These are phyloP conservation scores for Empis stercorea DNA, from an alignment of 2,888 invertebrate genomes.

Conservation along the genomic window DNA sequence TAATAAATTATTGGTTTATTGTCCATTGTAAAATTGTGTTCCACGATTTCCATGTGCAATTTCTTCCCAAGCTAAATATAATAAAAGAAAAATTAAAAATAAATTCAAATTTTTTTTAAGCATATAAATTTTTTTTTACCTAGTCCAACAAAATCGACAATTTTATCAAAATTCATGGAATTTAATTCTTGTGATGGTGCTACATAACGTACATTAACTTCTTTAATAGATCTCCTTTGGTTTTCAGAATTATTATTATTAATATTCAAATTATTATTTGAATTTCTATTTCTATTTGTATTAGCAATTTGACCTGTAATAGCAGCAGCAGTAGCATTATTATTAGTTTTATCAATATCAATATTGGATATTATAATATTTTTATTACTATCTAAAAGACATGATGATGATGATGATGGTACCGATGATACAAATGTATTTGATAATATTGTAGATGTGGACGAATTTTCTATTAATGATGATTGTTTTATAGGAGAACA, in stretches of 20 bases:
- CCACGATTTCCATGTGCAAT: conserved; percentile 43
- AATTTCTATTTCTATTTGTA: too few relatives aligned
- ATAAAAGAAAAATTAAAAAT: neutral
- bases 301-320: too few relatives aligned
- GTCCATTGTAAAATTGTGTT: conserved; percentile 46
- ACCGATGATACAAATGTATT: conserved; percentile 7
- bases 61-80: conserved; percentile 56
- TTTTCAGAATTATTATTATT: conserved; percentile 12
- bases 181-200: conserved; percentile 28
- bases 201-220: conserved; percentile 23
- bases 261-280: conserved; percentile 8
- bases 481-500: conserved; percentile 12
- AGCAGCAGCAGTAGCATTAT: conserved; percentile 1
- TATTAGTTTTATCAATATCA: conserved; percentile 13
- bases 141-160: conserved; percentile 48
- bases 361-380: neutral
- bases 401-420: conserved; percentile 11
- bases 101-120: neutral
- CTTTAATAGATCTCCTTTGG: conserved; percentile 15
- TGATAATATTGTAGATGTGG: conserved; percentile 17
- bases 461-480: conserved; percentile 9
- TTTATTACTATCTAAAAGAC: neutral
- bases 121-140: conserved; percentile 38
- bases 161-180: conserved; percentile 44
- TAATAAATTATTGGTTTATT: conserved; percentile 21